Evolutionary conservation across 2,113 vertebrate genomes (phyloP).

Genomic region (Cyanoderma ruficeps): DNA sequence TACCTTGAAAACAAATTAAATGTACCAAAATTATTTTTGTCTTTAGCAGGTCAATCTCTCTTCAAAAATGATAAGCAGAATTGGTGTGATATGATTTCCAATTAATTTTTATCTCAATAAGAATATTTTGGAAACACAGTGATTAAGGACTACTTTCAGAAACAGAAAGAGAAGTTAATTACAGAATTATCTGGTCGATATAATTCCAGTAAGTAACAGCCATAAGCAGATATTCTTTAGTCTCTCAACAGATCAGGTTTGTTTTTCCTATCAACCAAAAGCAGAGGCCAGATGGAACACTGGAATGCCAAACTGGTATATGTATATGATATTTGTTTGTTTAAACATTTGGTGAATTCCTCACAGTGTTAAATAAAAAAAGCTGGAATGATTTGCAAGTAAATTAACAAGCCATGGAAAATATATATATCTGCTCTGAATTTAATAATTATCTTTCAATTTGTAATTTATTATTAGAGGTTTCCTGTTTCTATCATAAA

Average conservation of each 20-base stretch:
- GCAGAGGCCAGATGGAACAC: background rate
- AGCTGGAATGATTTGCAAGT: background rate
- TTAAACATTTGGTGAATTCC: background rate
- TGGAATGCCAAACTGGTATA: background rate
- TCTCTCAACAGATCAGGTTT: background rate
- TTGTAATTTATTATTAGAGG: background rate
- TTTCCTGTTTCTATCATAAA: background rate
- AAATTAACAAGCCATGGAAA: background rate
- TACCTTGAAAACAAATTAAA: background rate
- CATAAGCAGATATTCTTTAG: background rate
- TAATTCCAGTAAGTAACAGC: background rate
- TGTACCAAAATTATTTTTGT: background rate
- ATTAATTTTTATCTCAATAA: background rate
- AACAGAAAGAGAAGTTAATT: background rate
- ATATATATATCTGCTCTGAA: background rate
- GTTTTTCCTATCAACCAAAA: background rate
- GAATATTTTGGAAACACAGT: background rate
- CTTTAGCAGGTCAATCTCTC: background rate
- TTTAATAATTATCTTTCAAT: background rate
- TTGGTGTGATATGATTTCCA: background rate
- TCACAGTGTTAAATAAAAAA: background rate
- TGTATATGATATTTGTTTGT: background rate
- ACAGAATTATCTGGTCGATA: background rate
- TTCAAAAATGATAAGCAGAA: background rate
- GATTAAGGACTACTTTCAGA: background rate